These are phyloP conservation scores for Phallusia fumigata DNA, from an alignment of 23 tunicate species.

Conservation along the genomic window DNA sequence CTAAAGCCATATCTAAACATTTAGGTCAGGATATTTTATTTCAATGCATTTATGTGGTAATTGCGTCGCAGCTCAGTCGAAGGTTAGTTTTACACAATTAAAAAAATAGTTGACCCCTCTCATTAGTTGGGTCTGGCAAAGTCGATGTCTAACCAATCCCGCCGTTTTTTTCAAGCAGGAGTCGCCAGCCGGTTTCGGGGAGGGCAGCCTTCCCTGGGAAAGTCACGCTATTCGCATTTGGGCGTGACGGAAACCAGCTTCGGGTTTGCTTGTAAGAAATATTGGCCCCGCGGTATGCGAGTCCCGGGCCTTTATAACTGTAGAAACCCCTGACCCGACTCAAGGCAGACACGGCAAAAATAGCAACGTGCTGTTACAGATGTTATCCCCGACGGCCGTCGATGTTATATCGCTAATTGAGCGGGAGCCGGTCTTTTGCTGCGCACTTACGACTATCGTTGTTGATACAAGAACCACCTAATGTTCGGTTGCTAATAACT, in stretches of 20 bases:
- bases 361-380: not conserved
- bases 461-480: not conserved
- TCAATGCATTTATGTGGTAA: too few relatives aligned
- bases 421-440: not conserved
- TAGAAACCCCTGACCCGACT: not conserved
- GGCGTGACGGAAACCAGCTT: slow-evolving; percentile 6
- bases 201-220: slow-evolving; percentile 7
- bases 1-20: too few relatives aligned
- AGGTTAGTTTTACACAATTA: too few relatives aligned
- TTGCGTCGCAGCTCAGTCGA: too few relatives aligned
- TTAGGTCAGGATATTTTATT: too few relatives aligned
- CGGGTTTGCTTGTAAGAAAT: not conserved
- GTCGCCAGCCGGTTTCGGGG: not conserved
- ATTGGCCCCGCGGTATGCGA: not conserved
- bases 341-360: not conserved
- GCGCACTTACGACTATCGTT: not conserved
- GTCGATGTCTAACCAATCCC: too few relatives aligned
- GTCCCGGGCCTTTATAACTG: not conserved
- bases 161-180: too few relatives aligned
- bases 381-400: not conserved
- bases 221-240: slow-evolving; percentile 19
- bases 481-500: not conserved
- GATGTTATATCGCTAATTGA: slow-evolving; percentile 1
- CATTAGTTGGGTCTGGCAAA: too few relatives aligned
- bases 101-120: too few relatives aligned